Conservation (phyloP, 2,888 invertebrate species). For the Aspidiotus destructor region DNA sequence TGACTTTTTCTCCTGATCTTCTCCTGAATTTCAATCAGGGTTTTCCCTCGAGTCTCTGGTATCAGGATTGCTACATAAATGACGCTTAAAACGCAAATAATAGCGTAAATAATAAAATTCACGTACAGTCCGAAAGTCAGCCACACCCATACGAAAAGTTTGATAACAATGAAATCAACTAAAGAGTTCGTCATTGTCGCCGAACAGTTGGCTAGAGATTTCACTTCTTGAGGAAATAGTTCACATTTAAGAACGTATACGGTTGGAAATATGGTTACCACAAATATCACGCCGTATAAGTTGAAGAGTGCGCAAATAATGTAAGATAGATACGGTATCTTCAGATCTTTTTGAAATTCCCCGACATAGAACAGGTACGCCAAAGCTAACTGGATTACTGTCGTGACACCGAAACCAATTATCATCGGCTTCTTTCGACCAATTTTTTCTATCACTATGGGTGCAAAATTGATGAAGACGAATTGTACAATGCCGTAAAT, state of each 20-base stretch:
- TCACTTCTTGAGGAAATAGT: constrained; percentile 15
- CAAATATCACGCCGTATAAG: constrained; percentile 10
- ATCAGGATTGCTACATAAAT: constrained; percentile 13
- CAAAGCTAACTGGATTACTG: not conserved
- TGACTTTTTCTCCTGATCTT: no score
- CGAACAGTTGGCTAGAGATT: constrained; percentile 9
- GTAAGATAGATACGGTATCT: constrained; percentile 12
- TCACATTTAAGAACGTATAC: constrained; percentile 13
- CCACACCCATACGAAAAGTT: constrained; percentile 10
- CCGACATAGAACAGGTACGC: constrained; percentile 1
- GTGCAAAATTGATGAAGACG: no score
- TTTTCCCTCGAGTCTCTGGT: constrained; percentile 13
- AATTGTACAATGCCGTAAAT: no score
- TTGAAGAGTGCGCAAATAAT: constrained; percentile 7
- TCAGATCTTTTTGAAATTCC: not conserved
- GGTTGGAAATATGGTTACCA: not conserved
- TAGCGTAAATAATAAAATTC: constrained; percentile 9
- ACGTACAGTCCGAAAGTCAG: constrained; percentile 1
- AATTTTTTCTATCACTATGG: constrained; percentile 35
- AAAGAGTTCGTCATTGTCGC: constrained; percentile 1
- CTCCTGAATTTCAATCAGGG: constrained; percentile 18
- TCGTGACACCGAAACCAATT: not conserved
- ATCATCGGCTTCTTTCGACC: constrained; percentile 34
- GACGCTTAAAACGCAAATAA: not conserved
- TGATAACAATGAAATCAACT: constrained; percentile 14